phyloP scores from a whole-genome alignment of 2,797 vertebrate genomes.

The Nothura maculosa region DNA sequence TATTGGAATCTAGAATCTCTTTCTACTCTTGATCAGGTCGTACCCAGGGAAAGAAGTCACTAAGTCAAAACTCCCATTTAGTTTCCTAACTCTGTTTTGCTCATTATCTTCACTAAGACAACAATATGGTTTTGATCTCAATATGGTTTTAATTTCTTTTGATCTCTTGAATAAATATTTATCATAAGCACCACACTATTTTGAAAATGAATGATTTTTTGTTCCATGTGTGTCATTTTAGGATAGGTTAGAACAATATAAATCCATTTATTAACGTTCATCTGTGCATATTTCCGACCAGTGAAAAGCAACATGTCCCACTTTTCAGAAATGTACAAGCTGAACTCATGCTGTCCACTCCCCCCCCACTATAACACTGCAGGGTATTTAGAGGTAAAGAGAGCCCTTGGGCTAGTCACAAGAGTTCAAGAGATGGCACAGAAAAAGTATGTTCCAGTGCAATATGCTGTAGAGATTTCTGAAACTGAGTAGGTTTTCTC shows the following conservation, averaged over 20 bases:
- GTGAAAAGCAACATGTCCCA: background rate
- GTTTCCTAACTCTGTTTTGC: background rate
- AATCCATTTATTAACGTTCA: background rate
- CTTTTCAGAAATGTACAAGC: background rate
- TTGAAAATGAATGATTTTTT: background rate
- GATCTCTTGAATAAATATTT: too few species aligned
- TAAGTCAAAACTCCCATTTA: background rate
- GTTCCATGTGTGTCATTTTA: background rate
- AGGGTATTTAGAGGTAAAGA: background rate
- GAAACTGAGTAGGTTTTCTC: background rate
- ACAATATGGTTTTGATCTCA: background rate
- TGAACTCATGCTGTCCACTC: background rate
- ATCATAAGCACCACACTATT: background rate
- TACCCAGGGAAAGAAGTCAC: background rate
- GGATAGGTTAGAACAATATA: background rate
- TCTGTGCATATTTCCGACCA: background rate
- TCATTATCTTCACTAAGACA: background rate
- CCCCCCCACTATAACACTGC: accelerated
- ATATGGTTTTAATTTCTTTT: background rate
- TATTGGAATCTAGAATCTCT: background rate
- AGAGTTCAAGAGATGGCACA: background rate
- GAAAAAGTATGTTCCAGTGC: background rate
- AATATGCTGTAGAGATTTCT: background rate
- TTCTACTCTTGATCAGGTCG: background rate
- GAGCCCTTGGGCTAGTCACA: background rate